phyloP scores from a whole-genome alignment of 2,888 invertebrate species.

The Tetragnatha montana region DNA sequence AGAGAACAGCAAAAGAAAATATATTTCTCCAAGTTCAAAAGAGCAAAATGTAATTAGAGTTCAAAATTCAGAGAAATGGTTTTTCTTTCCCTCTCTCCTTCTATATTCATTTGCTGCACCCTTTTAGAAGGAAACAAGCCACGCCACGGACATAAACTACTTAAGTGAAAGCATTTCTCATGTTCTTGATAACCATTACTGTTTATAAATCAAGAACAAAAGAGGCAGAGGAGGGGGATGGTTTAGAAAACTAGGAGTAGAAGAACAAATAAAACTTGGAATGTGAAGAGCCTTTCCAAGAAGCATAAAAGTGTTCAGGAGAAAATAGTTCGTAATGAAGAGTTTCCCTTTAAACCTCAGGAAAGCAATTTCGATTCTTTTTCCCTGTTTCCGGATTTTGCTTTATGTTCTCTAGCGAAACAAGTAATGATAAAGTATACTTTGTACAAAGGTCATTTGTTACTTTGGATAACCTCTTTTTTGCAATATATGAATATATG shows the following conservation, averaged over 20 bases:
- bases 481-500: neutral
- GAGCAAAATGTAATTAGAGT: no score
- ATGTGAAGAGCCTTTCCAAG: slow-evolving; percentile 14
- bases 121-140: no score
- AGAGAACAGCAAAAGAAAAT: no score
- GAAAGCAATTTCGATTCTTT: slow-evolving; percentile 31
- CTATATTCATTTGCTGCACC: no score
- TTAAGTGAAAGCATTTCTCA: neutral
- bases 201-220: neutral
- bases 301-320: slow-evolving; percentile 4
- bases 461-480: neutral
- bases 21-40: no score
- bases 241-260: neutral
- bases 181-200: neutral
- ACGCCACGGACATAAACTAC: no score
- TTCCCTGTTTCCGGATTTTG: neutral
- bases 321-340: slow-evolving; percentile 22
- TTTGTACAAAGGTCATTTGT: neutral
- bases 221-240: neutral
- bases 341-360: slow-evolving; percentile 23
- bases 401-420: neutral
- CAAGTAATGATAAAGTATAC: slow-evolving; percentile 5
- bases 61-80: no score
- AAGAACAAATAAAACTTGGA: slow-evolving; percentile 14
- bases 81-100: no score